phyloP scores from a whole-genome alignment of 2,797 vertebrate genomes.

The Onychomys torridus region DNA sequence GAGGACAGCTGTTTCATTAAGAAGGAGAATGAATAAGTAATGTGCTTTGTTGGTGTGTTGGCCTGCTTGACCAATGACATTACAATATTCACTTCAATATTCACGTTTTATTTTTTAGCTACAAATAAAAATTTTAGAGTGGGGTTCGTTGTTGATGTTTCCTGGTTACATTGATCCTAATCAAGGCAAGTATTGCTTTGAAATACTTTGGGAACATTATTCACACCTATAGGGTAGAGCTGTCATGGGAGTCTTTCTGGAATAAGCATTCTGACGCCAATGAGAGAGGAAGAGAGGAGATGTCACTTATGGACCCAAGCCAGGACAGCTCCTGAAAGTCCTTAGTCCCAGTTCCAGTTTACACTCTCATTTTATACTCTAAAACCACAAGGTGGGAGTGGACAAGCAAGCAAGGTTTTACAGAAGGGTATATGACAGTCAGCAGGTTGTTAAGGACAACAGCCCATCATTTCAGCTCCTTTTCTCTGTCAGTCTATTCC shows the following conservation, averaged over 20 bases:
- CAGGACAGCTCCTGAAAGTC: no score
- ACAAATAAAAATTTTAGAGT: neutral
- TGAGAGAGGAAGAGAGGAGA: neutral
- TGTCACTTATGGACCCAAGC: neutral
- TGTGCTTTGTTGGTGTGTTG: neutral
- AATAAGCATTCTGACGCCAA: neutral
- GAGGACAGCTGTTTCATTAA: neutral
- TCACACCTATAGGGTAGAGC: neutral
- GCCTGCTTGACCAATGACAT: neutral
- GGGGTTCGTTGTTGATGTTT: neutral
- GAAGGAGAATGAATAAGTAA: neutral
- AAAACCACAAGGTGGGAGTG: neutral
- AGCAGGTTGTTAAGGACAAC: neutral
- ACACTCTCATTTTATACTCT: neutral
- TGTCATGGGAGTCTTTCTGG: neutral
- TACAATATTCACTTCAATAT: neutral
- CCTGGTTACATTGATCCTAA: neutral
- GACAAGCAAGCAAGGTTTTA: no score
- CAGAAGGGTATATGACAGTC: neutral
- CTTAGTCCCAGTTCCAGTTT: no score
- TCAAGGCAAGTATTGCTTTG: neutral
- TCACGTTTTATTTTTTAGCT: neutral
- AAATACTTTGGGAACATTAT: neutral
- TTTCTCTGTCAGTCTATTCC: no score
- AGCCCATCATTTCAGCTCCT: neutral